A percentile compares a stretch with the other conserved stretches of the same genome.
Evolutionary conservation across 1,140 invertebrate genomes (phyloP).

Genomic region (Carcinoscorpius rotundicauda): DNA sequence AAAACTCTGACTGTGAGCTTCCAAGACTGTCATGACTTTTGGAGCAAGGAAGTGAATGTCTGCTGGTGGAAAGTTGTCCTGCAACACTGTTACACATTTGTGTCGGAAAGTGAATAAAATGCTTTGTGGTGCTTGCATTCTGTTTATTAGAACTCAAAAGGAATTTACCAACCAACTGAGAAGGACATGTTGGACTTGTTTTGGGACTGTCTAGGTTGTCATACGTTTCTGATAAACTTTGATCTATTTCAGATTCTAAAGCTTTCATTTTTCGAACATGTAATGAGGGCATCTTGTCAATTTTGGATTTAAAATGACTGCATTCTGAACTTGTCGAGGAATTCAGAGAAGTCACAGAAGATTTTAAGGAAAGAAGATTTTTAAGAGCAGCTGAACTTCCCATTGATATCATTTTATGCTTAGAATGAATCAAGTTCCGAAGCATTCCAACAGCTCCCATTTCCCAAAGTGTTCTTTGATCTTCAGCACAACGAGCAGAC

Average conservation of each 20-base stretch:
- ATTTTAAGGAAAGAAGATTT: conserved; percentile 69
- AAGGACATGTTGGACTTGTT: conserved; percentile 29
- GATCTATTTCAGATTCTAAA: conserved; percentile 74
- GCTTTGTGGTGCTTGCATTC: conserved; percentile 3
- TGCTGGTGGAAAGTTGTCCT: conserved; percentile 13
- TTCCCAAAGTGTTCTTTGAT: conserved; percentile 80
- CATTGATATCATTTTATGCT: conserved; percentile 95
- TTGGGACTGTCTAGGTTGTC: conserved; percentile 67
- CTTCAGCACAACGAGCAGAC: conserved; percentile 72
- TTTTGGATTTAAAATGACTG: conserved; percentile 6
- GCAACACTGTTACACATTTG: conserved; percentile 30
- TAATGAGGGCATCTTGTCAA: conserved; percentile 49
- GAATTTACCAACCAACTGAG: background rate
- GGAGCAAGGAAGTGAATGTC: conserved; percentile 29
- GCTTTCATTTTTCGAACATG: conserved; percentile 74
- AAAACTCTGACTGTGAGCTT: conserved; percentile 36
- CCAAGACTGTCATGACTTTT: conserved; percentile 38
- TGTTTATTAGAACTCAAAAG: background rate
- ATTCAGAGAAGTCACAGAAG: conserved; percentile 34
- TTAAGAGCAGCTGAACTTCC: conserved; percentile 86
- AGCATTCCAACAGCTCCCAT: conserved; percentile 88
- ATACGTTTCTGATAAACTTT: conserved; percentile 73
- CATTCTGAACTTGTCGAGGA: conserved; percentile 8
- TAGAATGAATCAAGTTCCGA: conserved; percentile 81
- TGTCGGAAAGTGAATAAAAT: conserved; percentile 19